Conservation (phyloP, 2,113 vertebrate species). For the Podiceps cristatus region DNA sequence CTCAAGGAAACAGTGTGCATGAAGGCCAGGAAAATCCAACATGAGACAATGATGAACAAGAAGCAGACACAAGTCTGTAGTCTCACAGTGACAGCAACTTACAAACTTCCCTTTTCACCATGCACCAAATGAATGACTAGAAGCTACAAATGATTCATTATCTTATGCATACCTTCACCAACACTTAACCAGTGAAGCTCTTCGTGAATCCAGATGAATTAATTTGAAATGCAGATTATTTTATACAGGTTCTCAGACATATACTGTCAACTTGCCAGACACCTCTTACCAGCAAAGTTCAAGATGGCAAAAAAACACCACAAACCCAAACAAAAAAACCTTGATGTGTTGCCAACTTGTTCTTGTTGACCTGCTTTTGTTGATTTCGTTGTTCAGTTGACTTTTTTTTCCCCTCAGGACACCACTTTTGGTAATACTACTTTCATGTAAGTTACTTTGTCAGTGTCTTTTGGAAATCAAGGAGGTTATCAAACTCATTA, state of each 20-base stretch:
- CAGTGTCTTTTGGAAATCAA: background rate
- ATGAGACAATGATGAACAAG: background rate
- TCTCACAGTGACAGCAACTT: background rate
- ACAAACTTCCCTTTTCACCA: background rate
- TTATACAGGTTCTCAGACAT: background rate
- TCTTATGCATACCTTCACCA: background rate
- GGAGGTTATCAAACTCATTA: background rate
- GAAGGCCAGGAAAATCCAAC: background rate
- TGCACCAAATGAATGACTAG: background rate
- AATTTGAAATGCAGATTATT: background rate
- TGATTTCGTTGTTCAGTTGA: background rate
- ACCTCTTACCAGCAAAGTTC: background rate
- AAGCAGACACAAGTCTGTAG: background rate
- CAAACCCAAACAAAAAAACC: background rate
- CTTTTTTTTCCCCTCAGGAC: background rate
- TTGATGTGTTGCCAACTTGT: background rate
- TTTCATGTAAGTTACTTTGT: background rate
- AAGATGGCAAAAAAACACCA: background rate
- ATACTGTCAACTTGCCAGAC: background rate
- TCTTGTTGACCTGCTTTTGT: background rate
- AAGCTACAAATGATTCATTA: background rate
- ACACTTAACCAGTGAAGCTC: background rate
- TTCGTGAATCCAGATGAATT: background rate
- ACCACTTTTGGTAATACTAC: background rate
- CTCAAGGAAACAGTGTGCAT: background rate